These are phyloP conservation scores for Himalopsyche phryganea DNA, from an alignment of 1,140 invertebrate genomes.

Conservation along the genomic window DNA sequence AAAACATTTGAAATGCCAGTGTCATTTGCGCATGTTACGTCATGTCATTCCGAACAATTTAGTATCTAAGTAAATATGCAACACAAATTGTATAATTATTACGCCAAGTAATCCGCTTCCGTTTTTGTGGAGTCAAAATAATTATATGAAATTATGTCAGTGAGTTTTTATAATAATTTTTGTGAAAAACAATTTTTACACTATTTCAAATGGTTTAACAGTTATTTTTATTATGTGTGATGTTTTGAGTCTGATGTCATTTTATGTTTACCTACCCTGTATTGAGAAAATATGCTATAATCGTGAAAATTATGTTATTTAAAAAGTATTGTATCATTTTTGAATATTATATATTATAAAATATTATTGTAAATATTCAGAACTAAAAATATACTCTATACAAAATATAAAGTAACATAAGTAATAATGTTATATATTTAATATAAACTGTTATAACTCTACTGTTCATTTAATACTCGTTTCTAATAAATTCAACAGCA, in stretches of 20 bases:
- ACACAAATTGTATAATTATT: slow-evolving; percentile 17
- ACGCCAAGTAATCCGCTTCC: slow-evolving; percentile 29
- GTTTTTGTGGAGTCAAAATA: slow-evolving; percentile 30
- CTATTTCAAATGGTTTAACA: not conserved
- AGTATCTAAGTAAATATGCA: slow-evolving; percentile 11
- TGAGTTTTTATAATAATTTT: no score
- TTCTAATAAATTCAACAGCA: slow-evolving; percentile 6
- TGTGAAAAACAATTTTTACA: not conserved
- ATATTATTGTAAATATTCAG: slow-evolving; percentile 1
- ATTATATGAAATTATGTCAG: not conserved
- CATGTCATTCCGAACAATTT: slow-evolving; percentile 21
- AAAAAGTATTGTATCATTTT: not conserved
- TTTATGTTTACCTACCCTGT: not conserved
- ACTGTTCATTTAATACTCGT: slow-evolving; percentile 22
- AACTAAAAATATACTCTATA: not conserved
- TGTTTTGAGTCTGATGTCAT: slow-evolving; percentile 25
- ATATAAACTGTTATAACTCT: slow-evolving; percentile 17
- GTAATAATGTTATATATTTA: slow-evolving; percentile 4
- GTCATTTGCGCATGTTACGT: slow-evolving; percentile 4
- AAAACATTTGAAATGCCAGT: not conserved
- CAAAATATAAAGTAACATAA: not conserved
- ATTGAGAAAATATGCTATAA: not conserved
- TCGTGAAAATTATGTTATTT: not conserved
- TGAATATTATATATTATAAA: not conserved
- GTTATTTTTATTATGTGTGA: slow-evolving; percentile 12